Evolutionary conservation across 2,797 vertebrate genomes (phyloP), one percentile per base, ranked within the genome.

Genomic region (Tokudaia tokunoshimensis): DNA sequence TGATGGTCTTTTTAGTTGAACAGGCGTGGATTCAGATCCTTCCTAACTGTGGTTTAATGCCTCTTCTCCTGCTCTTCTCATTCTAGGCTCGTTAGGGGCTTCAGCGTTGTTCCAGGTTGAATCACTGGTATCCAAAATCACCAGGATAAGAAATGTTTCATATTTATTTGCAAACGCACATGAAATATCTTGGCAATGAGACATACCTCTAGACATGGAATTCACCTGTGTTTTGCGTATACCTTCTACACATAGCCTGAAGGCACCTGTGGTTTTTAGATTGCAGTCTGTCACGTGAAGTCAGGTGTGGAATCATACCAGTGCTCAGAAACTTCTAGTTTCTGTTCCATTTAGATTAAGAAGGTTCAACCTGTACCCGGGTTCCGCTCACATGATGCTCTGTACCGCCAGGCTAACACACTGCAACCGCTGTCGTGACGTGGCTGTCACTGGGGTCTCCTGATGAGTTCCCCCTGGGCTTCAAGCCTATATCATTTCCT

Each of bases 341-440:
- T 57, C 81, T 44, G 59, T 41, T 41, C 41, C 41, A 41, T 89
- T 94, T 83, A 20, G 79, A 67, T 83, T 55, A 65, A 29, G 79
- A n/a, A n/a, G 41, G 11, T 2, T 37, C 10, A 19, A 2, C 20
- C n/a, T 20, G 0, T 7, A 24, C 44, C 13, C 34, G 5, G 31
- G 50, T 55, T 78, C 37, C 2, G 10, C 19, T 61, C 31, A 22
- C 2, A 7, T 4, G 9, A 9, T 13, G 1, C 31, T n/a, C 50
- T 2, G 70, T 44, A 44, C 9, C 6, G 26, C 22, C 72, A 63
- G 29, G 50, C 88, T 65, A 59, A 12, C 70, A 34, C 1, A 1
- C 7, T 7, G 20, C 19, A 89, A 14, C 19, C 31, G 24, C 81
- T 61, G 3, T 24, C 59, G 8, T 78, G 74, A 44, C 4, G 4